Percentiles rank a stretch among this genome's conserved stretches.
Conservation (phyloP, 2,113 vertebrate genomes). For the Pipa parva region DNA sequence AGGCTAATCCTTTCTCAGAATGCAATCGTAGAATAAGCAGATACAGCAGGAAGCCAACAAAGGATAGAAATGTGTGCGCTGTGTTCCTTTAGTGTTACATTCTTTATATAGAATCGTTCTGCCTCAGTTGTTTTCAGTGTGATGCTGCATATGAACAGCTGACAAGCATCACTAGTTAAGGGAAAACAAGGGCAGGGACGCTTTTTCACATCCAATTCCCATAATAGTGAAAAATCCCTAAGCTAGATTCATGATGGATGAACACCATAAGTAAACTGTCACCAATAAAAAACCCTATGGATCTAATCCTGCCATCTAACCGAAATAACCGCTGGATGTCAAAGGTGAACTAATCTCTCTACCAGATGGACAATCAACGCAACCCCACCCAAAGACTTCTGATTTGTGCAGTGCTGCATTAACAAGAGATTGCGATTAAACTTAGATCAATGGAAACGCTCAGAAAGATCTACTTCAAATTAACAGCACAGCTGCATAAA, state of each 20-base stretch:
- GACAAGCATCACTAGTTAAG: conserved; percentile 32
- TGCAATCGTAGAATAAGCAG: conserved; percentile 10
- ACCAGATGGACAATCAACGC: conserved; percentile 20
- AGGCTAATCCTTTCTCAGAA: conserved; percentile 21
- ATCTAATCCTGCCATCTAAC: background rate
- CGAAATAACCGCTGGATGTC: background rate
- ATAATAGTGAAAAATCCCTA: conserved; percentile 27
- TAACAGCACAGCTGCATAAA: background rate
- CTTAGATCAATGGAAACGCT: background rate
- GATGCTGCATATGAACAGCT: conserved; percentile 2
- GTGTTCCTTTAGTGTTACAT: background rate
- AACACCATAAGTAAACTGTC: conserved; percentile 24
- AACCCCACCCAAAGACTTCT: background rate
- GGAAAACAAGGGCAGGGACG: conserved; percentile 8
- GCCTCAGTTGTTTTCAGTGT: conserved; percentile 23
- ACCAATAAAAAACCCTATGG: conserved; percentile 10
- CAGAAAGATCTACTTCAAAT: background rate
- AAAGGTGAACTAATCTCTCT: background rate
- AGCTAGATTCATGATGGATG: conserved; percentile 22
- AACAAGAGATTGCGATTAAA: background rate
- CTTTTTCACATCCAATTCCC: conserved; percentile 44
- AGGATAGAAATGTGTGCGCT: conserved; percentile 19
- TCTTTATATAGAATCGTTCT: background rate
- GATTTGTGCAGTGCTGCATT: background rate
- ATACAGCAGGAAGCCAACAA: conserved; percentile 1